These are phyloP conservation scores for Pseudochromis fuscus DNA, from an alignment of 2,797 vertebrate genomes.

Conservation along the genomic window DNA sequence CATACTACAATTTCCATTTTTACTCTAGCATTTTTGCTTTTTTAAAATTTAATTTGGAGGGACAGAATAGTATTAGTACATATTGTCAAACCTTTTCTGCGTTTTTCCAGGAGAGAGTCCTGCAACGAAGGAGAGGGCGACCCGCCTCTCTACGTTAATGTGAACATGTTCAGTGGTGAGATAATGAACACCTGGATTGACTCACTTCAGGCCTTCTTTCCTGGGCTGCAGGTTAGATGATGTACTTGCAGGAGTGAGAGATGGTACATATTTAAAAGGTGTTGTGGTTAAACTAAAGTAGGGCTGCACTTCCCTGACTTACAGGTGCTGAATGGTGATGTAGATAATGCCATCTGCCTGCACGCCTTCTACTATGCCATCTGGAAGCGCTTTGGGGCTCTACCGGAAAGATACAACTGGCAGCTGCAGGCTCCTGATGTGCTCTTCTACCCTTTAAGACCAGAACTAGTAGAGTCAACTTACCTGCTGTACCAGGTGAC, in stretches of 20 bases:
- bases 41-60: not conserved
- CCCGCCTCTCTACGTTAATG: constrained; percentile 96
- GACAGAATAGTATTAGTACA: not conserved
- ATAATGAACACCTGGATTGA: constrained; percentile 99
- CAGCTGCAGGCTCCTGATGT: constrained; percentile 96
- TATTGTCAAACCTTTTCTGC: constrained; percentile 3
- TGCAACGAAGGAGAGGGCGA: constrained; percentile 98
- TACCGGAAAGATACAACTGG: constrained; percentile 99
- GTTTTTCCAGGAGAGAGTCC: constrained; percentile 88
- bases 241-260: not conserved
- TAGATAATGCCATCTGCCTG: constrained; percentile 98
- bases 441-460: constrained; percentile 95
- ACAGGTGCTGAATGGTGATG: constrained; percentile 96
- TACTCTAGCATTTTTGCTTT: not conserved
- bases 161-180: constrained; percentile 98
- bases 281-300: not conserved
- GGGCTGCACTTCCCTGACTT: not conserved
- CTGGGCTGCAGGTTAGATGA: constrained; percentile 92
- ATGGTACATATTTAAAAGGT: not conserved
- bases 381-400: constrained; percentile 97
- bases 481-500: constrained; percentile 97
- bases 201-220: constrained; percentile 99
- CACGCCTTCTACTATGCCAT: constrained; percentile 99
- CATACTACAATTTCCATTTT: not conserved
- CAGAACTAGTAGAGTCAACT: constrained; percentile 97